These are phyloP conservation scores for Rhinella marina DNA, from an alignment of 2,797 vertebrate species.

Conservation along the genomic window DNA sequence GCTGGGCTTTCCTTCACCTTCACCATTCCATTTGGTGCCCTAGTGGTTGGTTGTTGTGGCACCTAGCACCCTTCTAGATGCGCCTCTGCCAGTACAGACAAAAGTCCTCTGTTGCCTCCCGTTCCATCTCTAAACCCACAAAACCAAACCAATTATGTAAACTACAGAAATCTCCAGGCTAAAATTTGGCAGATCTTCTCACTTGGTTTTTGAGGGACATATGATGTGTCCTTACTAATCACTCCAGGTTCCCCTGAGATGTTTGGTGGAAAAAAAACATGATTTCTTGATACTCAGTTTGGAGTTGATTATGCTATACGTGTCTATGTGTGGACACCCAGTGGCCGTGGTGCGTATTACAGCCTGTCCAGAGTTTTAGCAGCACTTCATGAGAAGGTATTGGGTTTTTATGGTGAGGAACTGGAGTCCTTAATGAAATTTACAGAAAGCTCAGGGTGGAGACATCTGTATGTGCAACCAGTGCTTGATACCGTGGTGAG, in stretches of 20 bases:
- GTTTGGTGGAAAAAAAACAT: too few species aligned
- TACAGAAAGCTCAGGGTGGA: too few species aligned
- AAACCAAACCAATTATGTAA: neutral
- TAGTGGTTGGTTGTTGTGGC: neutral
- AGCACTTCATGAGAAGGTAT: too few species aligned
- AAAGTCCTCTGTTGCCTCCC: neutral
- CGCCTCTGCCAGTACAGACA: neutral
- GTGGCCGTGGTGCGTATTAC: too few species aligned
- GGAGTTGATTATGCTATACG: too few species aligned
- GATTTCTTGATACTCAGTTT: too few species aligned
- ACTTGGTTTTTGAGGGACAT: neutral
- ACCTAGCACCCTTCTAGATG: neutral
- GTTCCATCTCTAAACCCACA: neutral
- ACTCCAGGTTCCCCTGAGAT: too few species aligned
- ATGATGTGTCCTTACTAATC: too few species aligned
- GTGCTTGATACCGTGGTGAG: neutral
- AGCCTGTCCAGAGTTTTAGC: too few species aligned
- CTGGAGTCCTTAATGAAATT: too few species aligned
- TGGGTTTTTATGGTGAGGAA: too few species aligned
- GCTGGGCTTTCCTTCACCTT: neutral
- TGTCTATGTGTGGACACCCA: too few species aligned
- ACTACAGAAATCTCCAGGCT: neutral
- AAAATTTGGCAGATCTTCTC: neutral
- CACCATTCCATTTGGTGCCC: neutral
- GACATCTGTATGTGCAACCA: neutral